These are phyloP conservation scores for Malacoraja senta DNA, from an alignment of 2,797 vertebrate species.

Conservation along the genomic window DNA sequence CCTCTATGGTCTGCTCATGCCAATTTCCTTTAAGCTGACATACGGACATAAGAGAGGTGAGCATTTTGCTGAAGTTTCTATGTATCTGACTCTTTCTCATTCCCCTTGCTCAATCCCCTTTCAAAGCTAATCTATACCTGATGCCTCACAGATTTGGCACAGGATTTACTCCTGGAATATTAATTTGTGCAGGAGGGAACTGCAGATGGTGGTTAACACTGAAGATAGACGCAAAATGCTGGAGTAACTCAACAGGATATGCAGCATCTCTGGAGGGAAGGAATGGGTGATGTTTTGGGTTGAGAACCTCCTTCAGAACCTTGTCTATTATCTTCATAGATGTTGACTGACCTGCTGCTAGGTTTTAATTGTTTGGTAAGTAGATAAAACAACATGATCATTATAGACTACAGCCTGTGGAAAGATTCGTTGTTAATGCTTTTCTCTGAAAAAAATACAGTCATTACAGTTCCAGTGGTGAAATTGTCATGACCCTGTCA, in stretches of 20 bases:
- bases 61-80: neutral
- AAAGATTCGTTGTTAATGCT: neutral
- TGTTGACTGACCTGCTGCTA: neutral
- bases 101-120: neutral
- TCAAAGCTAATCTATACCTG: neutral
- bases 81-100: neutral
- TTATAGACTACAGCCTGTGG: neutral
- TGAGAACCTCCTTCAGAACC: too few relatives aligned
- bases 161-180: neutral
- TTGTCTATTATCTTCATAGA: neutral
- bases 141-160: neutral
- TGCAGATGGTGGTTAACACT: too few relatives aligned
- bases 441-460: neutral
- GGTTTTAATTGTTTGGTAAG: neutral
- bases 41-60: neutral
- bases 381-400: neutral
- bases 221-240: too few relatives aligned
- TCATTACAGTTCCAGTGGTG: neutral
- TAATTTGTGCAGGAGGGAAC: neutral
- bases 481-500: neutral
- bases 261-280: too few relatives aligned
- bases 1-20: neutral
- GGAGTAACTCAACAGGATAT: too few relatives aligned
- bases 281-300: too few relatives aligned
- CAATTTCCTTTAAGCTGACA: neutral